These are phyloP conservation scores for Martes martes DNA, from an alignment of 2,113 vertebrate genomes.

Conservation along the genomic window DNA sequence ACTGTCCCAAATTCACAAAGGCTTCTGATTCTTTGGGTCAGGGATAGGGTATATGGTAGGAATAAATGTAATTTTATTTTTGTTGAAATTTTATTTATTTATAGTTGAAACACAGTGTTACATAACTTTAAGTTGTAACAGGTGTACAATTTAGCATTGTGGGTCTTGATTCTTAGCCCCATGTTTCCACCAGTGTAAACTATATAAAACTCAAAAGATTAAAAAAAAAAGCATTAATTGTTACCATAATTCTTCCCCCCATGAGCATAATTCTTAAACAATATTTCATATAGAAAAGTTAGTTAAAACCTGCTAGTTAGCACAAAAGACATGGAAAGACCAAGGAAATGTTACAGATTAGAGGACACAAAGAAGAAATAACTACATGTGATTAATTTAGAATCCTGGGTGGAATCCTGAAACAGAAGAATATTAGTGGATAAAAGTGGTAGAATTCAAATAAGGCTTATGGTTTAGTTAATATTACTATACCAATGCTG, in stretches of 20 bases:
- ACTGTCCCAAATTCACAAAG: not conserved
- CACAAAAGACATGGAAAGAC: not conserved
- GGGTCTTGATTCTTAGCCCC: not conserved
- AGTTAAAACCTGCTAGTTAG: not conserved
- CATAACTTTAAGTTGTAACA: not conserved
- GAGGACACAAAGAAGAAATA: not conserved
- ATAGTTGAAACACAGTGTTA: not conserved
- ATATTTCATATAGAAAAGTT: not conserved
- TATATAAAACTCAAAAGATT: constrained; percentile 15
- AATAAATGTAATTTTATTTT: not conserved
- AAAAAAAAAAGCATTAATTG: not conserved
- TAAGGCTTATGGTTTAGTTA: not conserved
- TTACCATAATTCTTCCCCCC: not conserved
- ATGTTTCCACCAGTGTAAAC: not conserved
- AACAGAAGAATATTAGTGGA: not conserved
- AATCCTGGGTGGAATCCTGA: not conserved
- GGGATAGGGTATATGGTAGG: not conserved
- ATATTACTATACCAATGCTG: not conserved
- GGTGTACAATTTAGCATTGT: not conserved
- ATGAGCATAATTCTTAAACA: constrained; percentile 9
- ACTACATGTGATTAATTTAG: not conserved
- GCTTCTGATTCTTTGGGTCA: not conserved
- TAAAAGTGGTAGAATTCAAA: constrained; percentile 37
- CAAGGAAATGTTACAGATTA: not conserved
- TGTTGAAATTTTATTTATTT: not conserved